Conservation (phyloP, 2,113 vertebrate species). For the Myrmophylax atrothorax region DNA sequence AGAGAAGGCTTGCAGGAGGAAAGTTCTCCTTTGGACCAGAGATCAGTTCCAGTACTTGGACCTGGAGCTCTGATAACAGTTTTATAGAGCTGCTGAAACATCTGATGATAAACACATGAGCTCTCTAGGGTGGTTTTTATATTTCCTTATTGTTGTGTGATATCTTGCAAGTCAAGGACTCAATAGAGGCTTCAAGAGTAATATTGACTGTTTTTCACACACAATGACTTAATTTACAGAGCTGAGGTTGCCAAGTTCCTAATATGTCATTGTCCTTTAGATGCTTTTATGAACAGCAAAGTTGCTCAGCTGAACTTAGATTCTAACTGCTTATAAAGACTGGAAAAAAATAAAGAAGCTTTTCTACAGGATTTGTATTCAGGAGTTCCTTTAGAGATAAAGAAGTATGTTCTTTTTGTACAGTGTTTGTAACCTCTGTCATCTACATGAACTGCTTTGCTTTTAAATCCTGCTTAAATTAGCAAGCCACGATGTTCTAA, state of each 20-base stretch:
- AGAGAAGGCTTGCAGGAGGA: neutral
- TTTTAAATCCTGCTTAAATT: neutral
- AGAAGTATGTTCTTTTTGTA: neutral
- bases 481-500: neutral
- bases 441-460: neutral
- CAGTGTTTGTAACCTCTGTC: neutral
- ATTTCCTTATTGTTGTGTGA: neutral
- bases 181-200: neutral
- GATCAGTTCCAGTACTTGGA: neutral
- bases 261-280: neutral
- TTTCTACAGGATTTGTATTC: neutral
- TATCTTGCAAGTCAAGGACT: neutral
- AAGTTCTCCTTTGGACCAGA: neutral
- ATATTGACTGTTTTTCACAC: neutral
- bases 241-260: neutral
- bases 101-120: neutral
- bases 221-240: neutral
- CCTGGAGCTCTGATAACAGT: neutral
- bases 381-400: neutral
- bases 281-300: neutral
- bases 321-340: neutral
- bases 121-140: neutral
- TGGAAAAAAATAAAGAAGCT: neutral
- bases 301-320: neutral
- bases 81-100: neutral